Conservation (phyloP, 2,888 invertebrate genomes). For the Pollenia labialis region DNA sequence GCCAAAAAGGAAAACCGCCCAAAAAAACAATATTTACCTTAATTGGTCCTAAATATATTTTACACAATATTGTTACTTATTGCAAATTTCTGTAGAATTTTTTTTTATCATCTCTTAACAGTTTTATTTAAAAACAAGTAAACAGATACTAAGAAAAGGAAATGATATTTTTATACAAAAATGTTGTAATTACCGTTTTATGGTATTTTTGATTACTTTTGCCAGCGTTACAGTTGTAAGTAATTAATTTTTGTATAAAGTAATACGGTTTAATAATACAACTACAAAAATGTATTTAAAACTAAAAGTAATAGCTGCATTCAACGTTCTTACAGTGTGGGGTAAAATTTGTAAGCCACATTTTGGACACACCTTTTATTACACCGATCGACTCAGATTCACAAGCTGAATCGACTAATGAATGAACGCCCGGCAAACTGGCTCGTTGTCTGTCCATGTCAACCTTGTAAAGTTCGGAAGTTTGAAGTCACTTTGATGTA, state of each 20-base stretch:
- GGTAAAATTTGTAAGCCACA: no score
- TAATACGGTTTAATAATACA: not conserved
- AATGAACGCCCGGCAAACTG: no score
- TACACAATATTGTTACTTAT: not conserved
- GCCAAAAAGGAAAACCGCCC: not conserved
- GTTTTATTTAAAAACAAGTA: not conserved
- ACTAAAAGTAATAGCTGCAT: not conserved
- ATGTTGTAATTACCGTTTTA: conserved; percentile 46
- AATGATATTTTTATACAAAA: conserved; percentile 6
- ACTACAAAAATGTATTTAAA: conserved; percentile 19
- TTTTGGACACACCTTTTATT: no score
- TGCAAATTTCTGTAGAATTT: not conserved
- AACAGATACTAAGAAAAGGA: not conserved
- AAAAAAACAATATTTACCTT: not conserved
- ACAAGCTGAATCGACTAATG: no score
- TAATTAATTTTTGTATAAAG: conserved; percentile 58
- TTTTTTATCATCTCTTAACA: conserved; percentile 5
- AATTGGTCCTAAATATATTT: not conserved
- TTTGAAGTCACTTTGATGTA: no score
- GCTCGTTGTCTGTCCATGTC: no score
- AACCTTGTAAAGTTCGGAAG: no score
- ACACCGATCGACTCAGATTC: no score
- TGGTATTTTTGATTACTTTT: conserved; percentile 40
- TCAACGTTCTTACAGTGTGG: not conserved
- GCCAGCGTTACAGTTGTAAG: conserved; percentile 36